phyloP scores from a whole-genome alignment of 2,888 invertebrate genomes.

The Leptopilina drosophilae region DNA sequence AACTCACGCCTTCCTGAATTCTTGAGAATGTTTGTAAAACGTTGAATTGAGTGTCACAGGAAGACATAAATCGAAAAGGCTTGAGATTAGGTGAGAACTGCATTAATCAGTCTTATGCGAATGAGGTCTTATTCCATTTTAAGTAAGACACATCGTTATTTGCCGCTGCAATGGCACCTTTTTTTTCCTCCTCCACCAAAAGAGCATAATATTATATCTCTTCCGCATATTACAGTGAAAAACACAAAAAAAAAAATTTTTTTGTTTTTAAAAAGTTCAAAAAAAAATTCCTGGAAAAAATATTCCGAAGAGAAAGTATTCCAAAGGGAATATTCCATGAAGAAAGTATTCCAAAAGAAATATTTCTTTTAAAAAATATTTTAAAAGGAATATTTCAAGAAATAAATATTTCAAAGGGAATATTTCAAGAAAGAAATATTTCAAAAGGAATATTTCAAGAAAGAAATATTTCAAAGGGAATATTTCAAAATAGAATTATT shows the following conservation, averaged over 20 bases:
- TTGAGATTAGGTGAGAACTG: conserved; percentile 38
- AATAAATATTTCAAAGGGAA: too few relatives aligned
- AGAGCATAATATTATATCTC: conserved; percentile 11
- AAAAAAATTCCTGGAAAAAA: not conserved
- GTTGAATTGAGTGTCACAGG: conserved; percentile 1
- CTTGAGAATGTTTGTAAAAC: not conserved
- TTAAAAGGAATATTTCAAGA: too few relatives aligned
- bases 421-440: too few relatives aligned
- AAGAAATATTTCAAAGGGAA: too few relatives aligned
- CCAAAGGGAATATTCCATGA: too few relatives aligned
- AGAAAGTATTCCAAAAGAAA: too few relatives aligned
- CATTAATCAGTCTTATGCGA: conserved; percentile 53
- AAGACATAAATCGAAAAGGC: conserved; percentile 25
- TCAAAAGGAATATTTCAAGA: too few relatives aligned
- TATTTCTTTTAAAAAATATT: too few relatives aligned
- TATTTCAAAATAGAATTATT: too few relatives aligned
- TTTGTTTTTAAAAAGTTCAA: not conserved
- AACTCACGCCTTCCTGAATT: conserved; percentile 11
- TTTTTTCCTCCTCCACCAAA: conserved; percentile 20
- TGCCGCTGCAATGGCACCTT: conserved; percentile 48
- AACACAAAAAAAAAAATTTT: not conserved
- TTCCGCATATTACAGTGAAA: conserved; percentile 16
- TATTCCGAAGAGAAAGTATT: too few relatives aligned
- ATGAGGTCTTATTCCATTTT: conserved; percentile 55
- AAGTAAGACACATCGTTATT: conserved; percentile 59